Percentiles rank a stretch among this genome's conserved stretches.
phyloP scores from a whole-genome alignment of 2,888 invertebrate genomes.

The Andricus curvator region DNA sequence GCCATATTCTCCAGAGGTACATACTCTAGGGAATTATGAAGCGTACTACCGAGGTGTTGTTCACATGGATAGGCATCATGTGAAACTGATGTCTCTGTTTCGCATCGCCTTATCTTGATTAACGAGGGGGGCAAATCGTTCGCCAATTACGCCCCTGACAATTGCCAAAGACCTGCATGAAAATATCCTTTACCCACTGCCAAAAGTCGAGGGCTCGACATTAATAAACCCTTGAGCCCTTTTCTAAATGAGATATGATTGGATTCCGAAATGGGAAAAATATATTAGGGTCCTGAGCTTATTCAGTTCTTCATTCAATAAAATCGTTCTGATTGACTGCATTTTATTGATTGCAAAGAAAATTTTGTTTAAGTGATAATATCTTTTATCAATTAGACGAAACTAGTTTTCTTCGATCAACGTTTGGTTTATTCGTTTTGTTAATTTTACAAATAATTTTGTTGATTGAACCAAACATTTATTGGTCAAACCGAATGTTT shows the following conservation, averaged over 20 bases:
- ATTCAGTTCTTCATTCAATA: background rate
- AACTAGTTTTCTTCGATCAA: too few relatives aligned
- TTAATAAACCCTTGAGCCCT: conserved; percentile 17
- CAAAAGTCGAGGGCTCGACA: conserved; percentile 27
- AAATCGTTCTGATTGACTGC: too few relatives aligned
- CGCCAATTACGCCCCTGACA: conserved; percentile 49
- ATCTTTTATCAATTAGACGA: too few relatives aligned
- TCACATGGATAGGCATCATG: conserved; percentile 63
- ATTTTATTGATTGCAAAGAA: too few relatives aligned
- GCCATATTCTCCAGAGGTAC: conserved; percentile 52
- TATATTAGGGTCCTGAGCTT: background rate
- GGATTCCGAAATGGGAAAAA: background rate
- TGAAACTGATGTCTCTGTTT: conserved; percentile 71
- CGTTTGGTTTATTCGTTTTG: too few relatives aligned
- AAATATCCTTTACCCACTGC: conserved; percentile 21
- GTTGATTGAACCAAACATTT: too few relatives aligned
- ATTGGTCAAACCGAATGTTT: too few relatives aligned
- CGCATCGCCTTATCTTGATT: conserved; percentile 60
- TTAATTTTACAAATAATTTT: too few relatives aligned
- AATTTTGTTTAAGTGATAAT: too few relatives aligned
- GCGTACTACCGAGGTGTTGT: conserved; percentile 65
- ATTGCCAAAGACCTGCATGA: conserved; percentile 50
- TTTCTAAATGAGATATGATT: conserved; percentile 22
- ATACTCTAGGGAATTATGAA: conserved; percentile 60
- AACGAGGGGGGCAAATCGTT: conserved; percentile 49